A percentile compares a stretch with the other conserved stretches of the same genome.
Conservation (phyloP, 2,888 invertebrate genomes). For the Drosophila borborema region DNA sequence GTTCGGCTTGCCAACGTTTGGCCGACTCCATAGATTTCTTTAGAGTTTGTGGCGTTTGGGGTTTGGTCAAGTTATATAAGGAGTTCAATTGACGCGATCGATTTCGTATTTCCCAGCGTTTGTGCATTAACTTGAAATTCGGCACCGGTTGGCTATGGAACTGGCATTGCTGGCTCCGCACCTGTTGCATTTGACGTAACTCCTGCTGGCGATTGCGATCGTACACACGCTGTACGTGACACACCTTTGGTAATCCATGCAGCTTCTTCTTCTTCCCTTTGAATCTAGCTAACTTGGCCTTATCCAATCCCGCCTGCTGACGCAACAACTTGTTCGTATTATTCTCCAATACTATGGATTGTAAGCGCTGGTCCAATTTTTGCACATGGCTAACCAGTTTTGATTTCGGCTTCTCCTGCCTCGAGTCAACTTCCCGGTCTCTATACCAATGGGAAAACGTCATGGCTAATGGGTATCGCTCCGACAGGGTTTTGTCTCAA, state of each 20-base stretch:
- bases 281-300: not conserved
- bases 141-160: constrained; percentile 55
- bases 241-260: constrained; percentile 22
- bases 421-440: not conserved
- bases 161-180: not conserved
- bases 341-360: constrained; percentile 40
- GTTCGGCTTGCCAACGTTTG: constrained; percentile 18
- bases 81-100: constrained; percentile 19
- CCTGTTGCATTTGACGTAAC: not conserved
- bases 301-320: constrained; percentile 58
- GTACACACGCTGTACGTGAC: constrained; percentile 34
- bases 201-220: constrained; percentile 14
- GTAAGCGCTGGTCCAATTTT: constrained; percentile 26
- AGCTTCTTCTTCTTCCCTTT: not conserved
- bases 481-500: not conserved
- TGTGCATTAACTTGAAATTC: constrained; percentile 46
- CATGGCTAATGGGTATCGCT: constrained; percentile 24
- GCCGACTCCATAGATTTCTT: constrained; percentile 31
- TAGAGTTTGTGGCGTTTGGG: constrained; percentile 54
- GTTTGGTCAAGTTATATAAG: constrained; percentile 32
- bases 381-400: constrained; percentile 1
- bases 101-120: constrained; percentile 27
- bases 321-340: constrained; percentile 32
- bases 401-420: not conserved
- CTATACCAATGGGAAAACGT: constrained; percentile 31